Evolutionary conservation across 2,888 invertebrate genomes (phyloP).

Genomic region (Caenorhabditis sinica): DNA sequence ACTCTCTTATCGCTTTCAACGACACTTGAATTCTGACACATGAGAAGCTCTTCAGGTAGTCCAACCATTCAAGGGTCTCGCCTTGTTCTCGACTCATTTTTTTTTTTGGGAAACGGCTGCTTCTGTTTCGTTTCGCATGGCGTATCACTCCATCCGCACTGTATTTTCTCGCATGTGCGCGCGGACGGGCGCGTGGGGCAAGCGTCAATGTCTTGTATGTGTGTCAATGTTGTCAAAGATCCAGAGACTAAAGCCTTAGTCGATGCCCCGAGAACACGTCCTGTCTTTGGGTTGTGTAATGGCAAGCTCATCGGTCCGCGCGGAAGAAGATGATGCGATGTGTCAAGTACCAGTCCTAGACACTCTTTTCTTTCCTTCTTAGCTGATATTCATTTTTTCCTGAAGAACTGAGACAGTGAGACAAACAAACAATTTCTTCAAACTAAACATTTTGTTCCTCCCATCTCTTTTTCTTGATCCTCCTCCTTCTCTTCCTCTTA

Average conservation of each 20-base stretch:
- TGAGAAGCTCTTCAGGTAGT: conserved; percentile 61
- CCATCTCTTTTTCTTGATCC: background rate
- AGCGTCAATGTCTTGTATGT: conserved; percentile 45
- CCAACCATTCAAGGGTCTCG: conserved; percentile 61
- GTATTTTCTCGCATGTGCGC: conserved; percentile 36
- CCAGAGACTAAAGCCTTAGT: conserved; percentile 37
- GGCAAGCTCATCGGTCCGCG: conserved; percentile 65
- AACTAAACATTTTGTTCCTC: conserved; percentile 31
- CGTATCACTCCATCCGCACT: conserved; percentile 33
- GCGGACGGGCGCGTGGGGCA: conserved; percentile 24
- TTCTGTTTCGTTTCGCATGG: conserved; percentile 9
- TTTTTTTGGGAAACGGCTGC: conserved; percentile 17
- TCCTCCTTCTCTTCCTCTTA: conserved; percentile 20
- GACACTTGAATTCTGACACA: conserved; percentile 69
- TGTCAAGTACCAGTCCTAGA: conserved; percentile 65
- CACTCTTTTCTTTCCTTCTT: conserved; percentile 29
- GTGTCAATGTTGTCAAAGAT: conserved; percentile 64
- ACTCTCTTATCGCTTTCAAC: conserved; percentile 68
- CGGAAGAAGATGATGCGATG: conserved; percentile 56
- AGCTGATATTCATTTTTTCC: conserved; percentile 51
- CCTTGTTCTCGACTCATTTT: conserved; percentile 65
- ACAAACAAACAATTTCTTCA: conserved; percentile 33
- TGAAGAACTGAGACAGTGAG: conserved; percentile 11
- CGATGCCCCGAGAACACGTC: conserved; percentile 57
- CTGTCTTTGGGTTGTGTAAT: conserved; percentile 57